Base-by-base conservation (phyloP, 2,888 invertebrate genomes). In the Lampropteryx suffumata region DNA sequence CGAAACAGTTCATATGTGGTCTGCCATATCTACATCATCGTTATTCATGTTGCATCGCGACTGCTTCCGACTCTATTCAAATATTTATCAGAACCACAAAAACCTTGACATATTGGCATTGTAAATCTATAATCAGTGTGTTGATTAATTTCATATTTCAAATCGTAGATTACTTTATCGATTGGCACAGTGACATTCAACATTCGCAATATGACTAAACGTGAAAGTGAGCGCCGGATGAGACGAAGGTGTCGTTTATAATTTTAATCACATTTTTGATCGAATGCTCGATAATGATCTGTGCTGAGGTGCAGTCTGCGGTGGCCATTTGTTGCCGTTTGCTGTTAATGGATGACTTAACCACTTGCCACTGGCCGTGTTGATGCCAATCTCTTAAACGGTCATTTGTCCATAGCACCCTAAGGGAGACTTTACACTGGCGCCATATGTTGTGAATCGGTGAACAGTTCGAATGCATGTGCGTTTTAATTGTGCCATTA, bases 311-410 rank as follows among this genome's bases (percentile, higher is more conserved):
- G 65, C 32, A 13, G 11, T 11, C 8, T 11, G 14, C 10, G 4
- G n/a, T 8, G 40, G 27, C 27, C 30, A 9, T 26, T 40, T 47
- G 40, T 34, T 27, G 75, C 82, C 86, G 84, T 85, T 86, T 86
- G 88, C 82, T 69, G 73, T 67, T 84, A 87, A 87, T 86, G 84
- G 83, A 85, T 82, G 21, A 28, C 2, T 28, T 24, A 28, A 11
- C 13, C 32, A 28, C 32, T 39, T n/a, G 14, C 78, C 79, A 75
- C 72, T 75, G 76, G 69, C 24, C 67, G 69, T 65, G 74, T 76
- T 76, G 84, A 86, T 82, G 82, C 81, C 82, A 82, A 87, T 87
- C 88, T 88, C 76, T 84, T 84, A 81, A 84, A 80, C 73, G 80
- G 73, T 76, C 81, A 87, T 87, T 87, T 82, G 84, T 82, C 73